These are phyloP conservation scores for Sternotherus odoratus DNA, from an alignment of 2,797 vertebrate genomes.

Conservation along the genomic window DNA sequence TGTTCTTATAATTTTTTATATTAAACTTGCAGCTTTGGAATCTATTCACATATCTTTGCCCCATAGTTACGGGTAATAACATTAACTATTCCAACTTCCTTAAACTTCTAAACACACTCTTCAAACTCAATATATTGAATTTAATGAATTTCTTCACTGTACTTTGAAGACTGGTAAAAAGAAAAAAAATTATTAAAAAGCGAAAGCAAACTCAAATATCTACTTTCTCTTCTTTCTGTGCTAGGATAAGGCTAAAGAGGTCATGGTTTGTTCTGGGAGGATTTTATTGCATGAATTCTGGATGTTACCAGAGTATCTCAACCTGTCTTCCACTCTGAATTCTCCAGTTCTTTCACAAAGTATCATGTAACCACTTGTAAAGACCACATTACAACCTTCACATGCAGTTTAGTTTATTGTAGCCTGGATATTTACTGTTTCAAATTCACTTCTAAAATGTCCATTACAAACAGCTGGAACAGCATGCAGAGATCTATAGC, in stretches of 20 bases:
- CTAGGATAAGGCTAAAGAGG: fast-evolving
- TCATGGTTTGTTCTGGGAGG: not conserved
- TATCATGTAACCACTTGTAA: too few species aligned
- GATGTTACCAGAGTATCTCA: too few species aligned
- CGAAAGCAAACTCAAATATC: not conserved
- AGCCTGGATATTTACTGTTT: not conserved
- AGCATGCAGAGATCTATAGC: fast-evolving
- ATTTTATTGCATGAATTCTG: not conserved
- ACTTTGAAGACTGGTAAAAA: not conserved
- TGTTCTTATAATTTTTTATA: not conserved
- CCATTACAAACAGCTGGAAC: not conserved
- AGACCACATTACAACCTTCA: fast-evolving
- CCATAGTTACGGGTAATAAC: not conserved
- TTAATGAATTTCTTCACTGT: not conserved
- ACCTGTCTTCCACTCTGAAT: too few species aligned
- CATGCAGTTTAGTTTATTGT: not conserved
- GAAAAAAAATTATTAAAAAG: not conserved
- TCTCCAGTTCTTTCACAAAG: too few species aligned
- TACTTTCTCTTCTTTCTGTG: not conserved
- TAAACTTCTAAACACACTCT: not conserved
- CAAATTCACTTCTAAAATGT: not conserved
- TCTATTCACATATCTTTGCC: too few species aligned
- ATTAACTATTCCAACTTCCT: not conserved
- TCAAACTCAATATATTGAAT: not conserved
- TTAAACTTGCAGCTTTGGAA: not conserved